Base-by-base conservation (phyloP, 2,888 invertebrate genomes). In the Synergus laeviventris region DNA sequence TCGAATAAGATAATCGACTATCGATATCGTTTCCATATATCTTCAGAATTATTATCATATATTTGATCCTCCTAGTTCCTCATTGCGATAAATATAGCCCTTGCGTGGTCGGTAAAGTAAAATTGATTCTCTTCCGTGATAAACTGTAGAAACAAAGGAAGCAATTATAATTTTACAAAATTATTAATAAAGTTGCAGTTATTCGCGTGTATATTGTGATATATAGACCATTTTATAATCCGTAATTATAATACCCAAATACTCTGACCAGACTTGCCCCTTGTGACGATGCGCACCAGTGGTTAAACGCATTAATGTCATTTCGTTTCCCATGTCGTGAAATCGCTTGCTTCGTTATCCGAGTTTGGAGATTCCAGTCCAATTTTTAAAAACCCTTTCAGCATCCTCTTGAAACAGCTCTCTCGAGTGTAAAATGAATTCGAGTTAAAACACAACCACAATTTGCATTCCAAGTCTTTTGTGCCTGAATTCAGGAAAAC, bases 241-340 rank as follows among this genome's bases (percentile, higher is more conserved):
- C 9, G 31, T 18, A 54, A 70, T 70, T 31, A 70, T 31, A 49
- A 70, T 70, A 8, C 16, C 24, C 16, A 11, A 70, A 49, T 36
- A 14, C 21, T 64, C 31, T 31, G 49, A 70, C 70, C 49, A 49
- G 21, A 49, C 31, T 49, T 70, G 49, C 70, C 70, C 70, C 70
- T 70, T 24, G 70, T 70, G 31, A 49, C 45, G 49, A 70, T 49
- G 31, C 49, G 70, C 70, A 70, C 70, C 70, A 49, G 31, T 70
- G 49, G 75, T 9, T 56, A 75, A 76, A 77, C 75, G 73, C 79
- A 81, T 81, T 77, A 79, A 74, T 74, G 78, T 84, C 83, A 81
- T 84, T 84, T 80, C 75, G 78, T 80, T 76, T 79, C 76, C 60
- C 74, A 73, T 83, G 78, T 78, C 76, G 76, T 82, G 78, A 82